Evolutionary conservation across 1,140 invertebrate species (phyloP).

Genomic region (Diorhabda sublineata): DNA sequence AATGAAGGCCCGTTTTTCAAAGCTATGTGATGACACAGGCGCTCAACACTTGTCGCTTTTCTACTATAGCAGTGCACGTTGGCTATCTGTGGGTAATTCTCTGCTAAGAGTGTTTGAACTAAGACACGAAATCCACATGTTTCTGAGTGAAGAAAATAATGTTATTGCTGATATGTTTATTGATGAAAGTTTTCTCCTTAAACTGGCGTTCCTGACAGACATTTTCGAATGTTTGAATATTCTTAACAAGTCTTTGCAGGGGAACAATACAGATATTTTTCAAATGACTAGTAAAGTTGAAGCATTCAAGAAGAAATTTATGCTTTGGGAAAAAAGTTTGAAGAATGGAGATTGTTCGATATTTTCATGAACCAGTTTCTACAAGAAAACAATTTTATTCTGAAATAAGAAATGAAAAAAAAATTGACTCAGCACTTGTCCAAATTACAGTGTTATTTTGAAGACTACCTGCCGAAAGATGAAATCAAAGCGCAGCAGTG

Average conservation of each 20-base stretch:
- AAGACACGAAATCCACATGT: conserved; percentile 10
- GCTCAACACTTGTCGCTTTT: not conserved
- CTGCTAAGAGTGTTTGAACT: too few species aligned
- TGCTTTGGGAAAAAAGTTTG: too few species aligned
- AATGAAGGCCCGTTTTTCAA: conserved; percentile 21
- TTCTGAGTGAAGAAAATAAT: conserved; percentile 13
- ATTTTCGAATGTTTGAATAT: conserved; percentile 3
- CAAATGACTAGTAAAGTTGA: not conserved
- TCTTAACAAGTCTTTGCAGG: not conserved
- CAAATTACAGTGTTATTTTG: too few species aligned
- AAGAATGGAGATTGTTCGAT: not conserved
- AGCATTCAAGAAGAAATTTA: too few species aligned
- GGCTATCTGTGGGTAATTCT: too few species aligned
- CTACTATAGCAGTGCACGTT: too few species aligned
- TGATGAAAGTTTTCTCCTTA: not conserved
- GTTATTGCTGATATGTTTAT: conserved; percentile 6
- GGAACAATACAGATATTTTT: not conserved
- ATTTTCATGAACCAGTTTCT: too few species aligned
- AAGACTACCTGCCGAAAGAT: too few species aligned
- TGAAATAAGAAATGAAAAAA: too few species aligned
- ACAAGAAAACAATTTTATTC: too few species aligned
- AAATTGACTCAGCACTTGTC: too few species aligned
- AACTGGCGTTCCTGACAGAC: not conserved
- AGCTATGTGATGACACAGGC: conserved; percentile 25
- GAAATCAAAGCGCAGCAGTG: too few species aligned